Evolutionary conservation across 2,113 vertebrate species (phyloP).

Genomic region (Meleagris gallopavo): DNA sequence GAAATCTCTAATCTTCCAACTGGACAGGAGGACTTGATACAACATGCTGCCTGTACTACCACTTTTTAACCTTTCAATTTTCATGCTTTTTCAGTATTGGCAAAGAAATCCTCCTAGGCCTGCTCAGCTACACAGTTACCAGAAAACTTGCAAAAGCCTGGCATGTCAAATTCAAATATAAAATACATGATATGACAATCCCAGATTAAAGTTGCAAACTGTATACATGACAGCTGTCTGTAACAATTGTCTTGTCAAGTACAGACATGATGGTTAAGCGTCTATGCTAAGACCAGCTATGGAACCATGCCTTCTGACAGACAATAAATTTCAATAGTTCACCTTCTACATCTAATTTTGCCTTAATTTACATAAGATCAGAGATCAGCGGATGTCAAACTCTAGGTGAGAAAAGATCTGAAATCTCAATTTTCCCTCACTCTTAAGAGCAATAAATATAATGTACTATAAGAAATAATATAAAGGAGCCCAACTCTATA

Average conservation of each 20-base stretch:
- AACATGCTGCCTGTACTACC: not conserved
- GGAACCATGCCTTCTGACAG: not conserved
- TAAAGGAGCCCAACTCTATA: not conserved
- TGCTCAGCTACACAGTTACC: not conserved
- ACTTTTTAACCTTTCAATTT: not conserved
- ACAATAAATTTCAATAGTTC: not conserved
- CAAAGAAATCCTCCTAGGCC: not conserved
- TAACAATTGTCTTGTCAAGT: not conserved
- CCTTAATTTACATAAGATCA: not conserved
- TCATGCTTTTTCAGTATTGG: not conserved
- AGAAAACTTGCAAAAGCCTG: not conserved
- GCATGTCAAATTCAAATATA: not conserved
- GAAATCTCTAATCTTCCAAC: not conserved
- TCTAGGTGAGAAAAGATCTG: not conserved
- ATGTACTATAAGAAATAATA: not conserved
- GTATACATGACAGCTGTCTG: conserved; percentile 4
- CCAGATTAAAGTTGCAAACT: not conserved
- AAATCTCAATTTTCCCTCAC: not conserved
- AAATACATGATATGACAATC: not conserved
- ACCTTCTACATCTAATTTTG: not conserved
- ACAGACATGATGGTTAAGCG: not conserved
- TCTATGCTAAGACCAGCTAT: not conserved
- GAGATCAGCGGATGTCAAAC: not conserved
- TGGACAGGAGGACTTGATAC: rapidly evolving
- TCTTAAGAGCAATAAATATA: not conserved